phyloP scores from a whole-genome alignment of 2,888 invertebrate species.

The Megaustenia siamemsis region DNA sequence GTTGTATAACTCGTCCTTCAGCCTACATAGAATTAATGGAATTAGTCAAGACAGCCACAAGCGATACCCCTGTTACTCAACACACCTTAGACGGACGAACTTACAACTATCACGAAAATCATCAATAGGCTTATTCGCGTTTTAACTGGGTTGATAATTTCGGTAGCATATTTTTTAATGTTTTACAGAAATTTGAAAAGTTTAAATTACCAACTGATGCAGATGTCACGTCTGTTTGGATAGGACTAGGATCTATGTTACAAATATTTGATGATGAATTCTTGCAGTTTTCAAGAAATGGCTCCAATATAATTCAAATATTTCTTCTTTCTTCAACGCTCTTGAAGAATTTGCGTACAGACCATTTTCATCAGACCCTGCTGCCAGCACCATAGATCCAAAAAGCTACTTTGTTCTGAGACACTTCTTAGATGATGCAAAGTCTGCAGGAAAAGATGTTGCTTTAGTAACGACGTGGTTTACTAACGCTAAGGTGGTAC shows the following conservation, averaged over 20 bases:
- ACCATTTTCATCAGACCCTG: not conserved
- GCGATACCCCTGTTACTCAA: not conserved
- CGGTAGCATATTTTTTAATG: not conserved
- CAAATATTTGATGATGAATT: not conserved
- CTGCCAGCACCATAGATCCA: not conserved
- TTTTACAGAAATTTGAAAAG: not conserved
- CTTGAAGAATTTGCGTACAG: slow-evolving; percentile 6
- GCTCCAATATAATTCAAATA: not conserved
- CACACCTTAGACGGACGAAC: not conserved
- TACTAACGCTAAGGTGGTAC: not conserved
- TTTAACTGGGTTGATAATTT: not conserved
- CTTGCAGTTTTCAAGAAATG: not conserved
- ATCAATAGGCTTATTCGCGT: not conserved
- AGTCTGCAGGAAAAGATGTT: not conserved
- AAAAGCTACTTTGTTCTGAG: not conserved
- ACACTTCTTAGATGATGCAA: slow-evolving; percentile 8
- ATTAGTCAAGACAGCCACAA: not conserved
- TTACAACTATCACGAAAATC: not conserved
- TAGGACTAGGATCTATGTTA: not conserved
- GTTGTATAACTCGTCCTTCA: not conserved
- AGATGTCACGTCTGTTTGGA: not conserved
- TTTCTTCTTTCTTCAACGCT: slow-evolving; percentile 4
- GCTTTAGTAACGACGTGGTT: slow-evolving; percentile 1
- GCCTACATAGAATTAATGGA: not conserved
- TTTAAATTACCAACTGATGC: not conserved